Evolutionary conservation across 2,888 invertebrate genomes (phyloP), one percentile per base, ranked within the genome.

Genomic region (Ligdia adustata): DNA sequence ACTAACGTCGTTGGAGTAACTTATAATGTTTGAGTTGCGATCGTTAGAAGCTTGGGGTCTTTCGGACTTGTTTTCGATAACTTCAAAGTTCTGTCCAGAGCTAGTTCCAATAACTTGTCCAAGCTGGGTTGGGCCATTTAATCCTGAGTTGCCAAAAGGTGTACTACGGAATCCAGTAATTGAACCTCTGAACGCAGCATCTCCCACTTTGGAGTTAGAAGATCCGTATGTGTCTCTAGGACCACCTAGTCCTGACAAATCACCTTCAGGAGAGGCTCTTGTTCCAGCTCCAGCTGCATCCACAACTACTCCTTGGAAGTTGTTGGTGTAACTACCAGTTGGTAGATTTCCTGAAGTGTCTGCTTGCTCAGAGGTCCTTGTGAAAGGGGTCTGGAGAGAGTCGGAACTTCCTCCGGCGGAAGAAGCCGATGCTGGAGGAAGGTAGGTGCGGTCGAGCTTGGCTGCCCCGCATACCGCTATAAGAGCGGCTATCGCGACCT

Each of bases 271-370:
- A 11, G 79, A 73, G 0, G 79, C 64, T 53, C 88, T 78, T 2
- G 77, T 84, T 0, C 85, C 87, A 29, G 85, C 72, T 2, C 74
- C 62, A 0, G 72, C 81, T 16, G 87, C 89, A 18, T 90, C 89
- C 1, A 90, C 86, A 0, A 89, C 83, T 0, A 90, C 82, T n/a
- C 88, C 90, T 64, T 82, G 73, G 44, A 69, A 79, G 0, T 83
- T 80, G 50, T 89, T 89, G 0, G 69, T 70, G 52, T 74, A 83
- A 41, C 86, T 74, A n/a, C 88, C 89, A 11, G 69, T 64, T 0
- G 87, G 87, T 9, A 42, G 4, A 2, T 71, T 82, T 9, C 69
- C 60, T 1, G 83, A 84, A n/a, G 40, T 18, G 2, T 74, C 38
- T 26, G 22, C 74, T 51, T 72, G 69, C 31, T 61, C 59, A 24